These are phyloP conservation scores for Agrotis ipsilon DNA, from an alignment of 2,888 invertebrate genomes.

Conservation along the genomic window DNA sequence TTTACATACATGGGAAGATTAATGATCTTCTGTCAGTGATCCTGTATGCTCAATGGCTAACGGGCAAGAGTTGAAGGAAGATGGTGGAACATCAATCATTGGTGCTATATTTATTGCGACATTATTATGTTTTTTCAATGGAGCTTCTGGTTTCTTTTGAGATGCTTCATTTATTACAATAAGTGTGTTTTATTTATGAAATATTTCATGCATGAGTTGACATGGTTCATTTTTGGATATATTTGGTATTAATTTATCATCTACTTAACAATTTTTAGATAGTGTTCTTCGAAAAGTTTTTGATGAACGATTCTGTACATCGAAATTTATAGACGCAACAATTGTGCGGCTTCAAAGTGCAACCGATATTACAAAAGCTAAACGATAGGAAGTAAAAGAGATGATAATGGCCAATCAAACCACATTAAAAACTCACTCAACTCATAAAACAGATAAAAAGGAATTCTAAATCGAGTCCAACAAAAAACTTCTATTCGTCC, in stretches of 20 bases:
- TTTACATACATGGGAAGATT: slow-evolving; percentile 85
- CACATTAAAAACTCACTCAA: slow-evolving; percentile 34
- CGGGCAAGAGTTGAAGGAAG: slow-evolving; percentile 62
- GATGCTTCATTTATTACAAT: slow-evolving; percentile 38
- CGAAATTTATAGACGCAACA: neutral
- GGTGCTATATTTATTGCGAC: slow-evolving; percentile 62
- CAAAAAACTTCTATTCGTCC: slow-evolving; percentile 72
- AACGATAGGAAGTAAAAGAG: neutral
- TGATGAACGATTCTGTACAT: too few species aligned
- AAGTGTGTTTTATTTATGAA: neutral
- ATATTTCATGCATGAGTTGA: neutral
- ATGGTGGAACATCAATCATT: slow-evolving; percentile 65
- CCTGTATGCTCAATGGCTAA: slow-evolving; percentile 71
- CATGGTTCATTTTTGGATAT: too few species aligned
- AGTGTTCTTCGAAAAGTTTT: neutral
- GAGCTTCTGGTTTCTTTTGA: slow-evolving; percentile 42
- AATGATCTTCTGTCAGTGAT: slow-evolving; percentile 79
- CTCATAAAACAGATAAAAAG: slow-evolving; percentile 53
- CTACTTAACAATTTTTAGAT: neutral
- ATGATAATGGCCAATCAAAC: slow-evolving; percentile 42
- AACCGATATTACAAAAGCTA: neutral
- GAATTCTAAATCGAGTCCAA: slow-evolving; percentile 63
- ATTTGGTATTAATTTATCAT: too few species aligned
- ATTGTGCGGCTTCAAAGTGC: neutral
- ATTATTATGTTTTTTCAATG: slow-evolving; percentile 57